Evolutionary conservation across 1,140 invertebrate genomes (phyloP), one percentile per base, ranked within the genome.

Genomic region (Chelonus insularis): DNA sequence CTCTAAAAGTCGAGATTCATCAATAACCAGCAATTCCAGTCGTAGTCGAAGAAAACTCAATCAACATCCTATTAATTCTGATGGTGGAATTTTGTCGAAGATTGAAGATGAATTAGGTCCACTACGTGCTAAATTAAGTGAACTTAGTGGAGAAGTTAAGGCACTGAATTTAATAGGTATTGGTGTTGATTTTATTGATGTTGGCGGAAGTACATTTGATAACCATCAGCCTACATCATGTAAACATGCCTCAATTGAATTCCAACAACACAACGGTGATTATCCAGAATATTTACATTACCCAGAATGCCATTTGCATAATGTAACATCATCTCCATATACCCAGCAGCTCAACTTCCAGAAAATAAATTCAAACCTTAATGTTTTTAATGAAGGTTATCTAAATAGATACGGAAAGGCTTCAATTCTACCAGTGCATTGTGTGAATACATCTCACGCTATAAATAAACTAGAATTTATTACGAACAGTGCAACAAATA

Each of bases 51-150:
- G 14, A 16, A 43, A 45, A 32, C 7, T 20, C 0, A 57, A 48
- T 9, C 21, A 34, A 41, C 39, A 9, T 2, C 32, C 39, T 0
- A 45, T 36, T 14, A 45, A 29, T 16, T 52, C 60, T 9, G 68
- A 72, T 34, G 36, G 62, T 2, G 55, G 68, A 6, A 39, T 63
- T 2, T 48, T 69, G 7, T 34, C 62, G 20, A 71, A 65, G 34
- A 73, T 73, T 21, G 62, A 71, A 0, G 37, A 62, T 1, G 73
- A 74, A 23, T 39, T 74, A 5, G 45, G 48, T 0, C 70, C 71
- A 2, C 54, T 73, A 1, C 60, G 39, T 9, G 52, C 52, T 9
- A 60, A 70, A 36, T 54, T 73, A 8, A 69, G 62, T 36, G 59
- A 69, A 58, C 62, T 72, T 12, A 47, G 48, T 1, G 69, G 65